Percentiles rank a stretch among this genome's conserved stretches.
These are phyloP conservation scores for Belonocnema kinseyi DNA, from an alignment of 1,140 invertebrate genomes.

Conservation along the genomic window DNA sequence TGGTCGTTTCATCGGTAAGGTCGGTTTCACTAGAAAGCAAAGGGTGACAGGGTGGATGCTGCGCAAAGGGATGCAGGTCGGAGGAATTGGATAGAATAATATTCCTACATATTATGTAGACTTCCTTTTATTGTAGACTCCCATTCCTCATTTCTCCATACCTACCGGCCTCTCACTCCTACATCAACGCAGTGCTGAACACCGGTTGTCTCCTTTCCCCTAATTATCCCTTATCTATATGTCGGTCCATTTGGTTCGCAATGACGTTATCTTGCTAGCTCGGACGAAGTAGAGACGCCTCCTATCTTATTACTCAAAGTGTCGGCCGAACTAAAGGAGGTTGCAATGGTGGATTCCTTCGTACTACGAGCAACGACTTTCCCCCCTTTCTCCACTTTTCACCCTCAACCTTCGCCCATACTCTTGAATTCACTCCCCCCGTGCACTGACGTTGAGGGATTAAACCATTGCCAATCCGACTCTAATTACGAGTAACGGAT, in stretches of 20 bases:
- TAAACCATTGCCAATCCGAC: slow-evolving; percentile 75
- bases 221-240: slow-evolving; percentile 76
- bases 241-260: slow-evolving; percentile 74
- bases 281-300: slow-evolving; percentile 67
- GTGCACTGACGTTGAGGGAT: slow-evolving; percentile 71
- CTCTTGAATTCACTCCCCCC: slow-evolving; percentile 16
- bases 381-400: slow-evolving; percentile 43
- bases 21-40: slow-evolving; percentile 43
- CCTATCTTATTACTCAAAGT: slow-evolving; percentile 76
- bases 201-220: slow-evolving; percentile 68
- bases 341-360: slow-evolving; percentile 67
- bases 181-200: slow-evolving; percentile 53
- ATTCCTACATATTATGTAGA: too few species aligned
- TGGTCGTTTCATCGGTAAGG: slow-evolving; percentile 28
- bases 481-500: slow-evolving; percentile 75
- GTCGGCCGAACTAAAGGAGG: slow-evolving; percentile 68
- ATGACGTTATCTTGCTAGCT: slow-evolving; percentile 72
- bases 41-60: slow-evolving; percentile 36
- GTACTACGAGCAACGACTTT: slow-evolving; percentile 44
- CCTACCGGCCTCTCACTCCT: slow-evolving; percentile 45
- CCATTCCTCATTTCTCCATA: slow-evolving; percentile 61
- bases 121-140: slow-evolving; percentile 70
- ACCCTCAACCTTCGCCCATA: slow-evolving; percentile 18
- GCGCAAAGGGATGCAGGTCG: slow-evolving; percentile 44
- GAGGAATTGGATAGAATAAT: slow-evolving; percentile 46